A percentile compares a stretch with the other conserved stretches of the same genome.
These are phyloP conservation scores for Motacilla tschutschensis DNA, from an alignment of 2,113 vertebrate genomes.

Conservation along the genomic window DNA sequence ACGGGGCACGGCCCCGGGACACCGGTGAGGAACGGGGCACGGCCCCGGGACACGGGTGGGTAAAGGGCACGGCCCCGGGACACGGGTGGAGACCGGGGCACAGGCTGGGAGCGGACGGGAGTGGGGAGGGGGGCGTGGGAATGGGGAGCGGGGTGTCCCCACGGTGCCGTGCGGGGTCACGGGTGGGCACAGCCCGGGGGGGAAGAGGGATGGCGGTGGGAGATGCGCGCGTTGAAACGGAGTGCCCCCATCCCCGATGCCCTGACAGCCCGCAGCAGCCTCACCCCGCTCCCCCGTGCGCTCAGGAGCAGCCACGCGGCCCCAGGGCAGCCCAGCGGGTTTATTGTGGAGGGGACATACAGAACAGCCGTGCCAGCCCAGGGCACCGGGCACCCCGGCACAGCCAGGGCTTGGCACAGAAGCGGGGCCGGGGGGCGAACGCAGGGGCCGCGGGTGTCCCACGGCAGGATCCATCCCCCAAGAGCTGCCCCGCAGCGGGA, in stretches of 20 bases:
- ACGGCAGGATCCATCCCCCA: not conserved
- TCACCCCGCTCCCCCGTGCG: not conserved
- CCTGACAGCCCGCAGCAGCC: not conserved
- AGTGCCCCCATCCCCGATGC: too few species aligned
- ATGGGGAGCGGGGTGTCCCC: not conserved
- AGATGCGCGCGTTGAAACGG: fast-evolving
- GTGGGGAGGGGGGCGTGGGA: not conserved
- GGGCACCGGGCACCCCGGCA: not conserved
- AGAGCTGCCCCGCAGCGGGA: not conserved
- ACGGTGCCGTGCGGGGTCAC: not conserved
- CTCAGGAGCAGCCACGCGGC: not conserved
- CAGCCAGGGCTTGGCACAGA: constrained; percentile 20
- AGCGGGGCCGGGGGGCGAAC: not conserved
- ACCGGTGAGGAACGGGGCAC: too few species aligned
- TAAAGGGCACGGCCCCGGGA: too few species aligned
- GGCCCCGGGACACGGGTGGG: not conserved
- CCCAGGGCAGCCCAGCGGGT: not conserved
- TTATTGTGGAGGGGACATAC: not conserved
- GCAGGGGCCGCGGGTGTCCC: not conserved
- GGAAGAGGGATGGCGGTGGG: not conserved
- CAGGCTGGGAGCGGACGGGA: not conserved
- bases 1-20: too few species aligned
- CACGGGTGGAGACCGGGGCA: not conserved
- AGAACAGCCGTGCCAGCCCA: not conserved
- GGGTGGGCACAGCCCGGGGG: not conserved